Percentiles rank a stretch among this genome's conserved stretches.
Conservation (phyloP, 2,888 invertebrate species). For the Dicranocentrus wangi region DNA sequence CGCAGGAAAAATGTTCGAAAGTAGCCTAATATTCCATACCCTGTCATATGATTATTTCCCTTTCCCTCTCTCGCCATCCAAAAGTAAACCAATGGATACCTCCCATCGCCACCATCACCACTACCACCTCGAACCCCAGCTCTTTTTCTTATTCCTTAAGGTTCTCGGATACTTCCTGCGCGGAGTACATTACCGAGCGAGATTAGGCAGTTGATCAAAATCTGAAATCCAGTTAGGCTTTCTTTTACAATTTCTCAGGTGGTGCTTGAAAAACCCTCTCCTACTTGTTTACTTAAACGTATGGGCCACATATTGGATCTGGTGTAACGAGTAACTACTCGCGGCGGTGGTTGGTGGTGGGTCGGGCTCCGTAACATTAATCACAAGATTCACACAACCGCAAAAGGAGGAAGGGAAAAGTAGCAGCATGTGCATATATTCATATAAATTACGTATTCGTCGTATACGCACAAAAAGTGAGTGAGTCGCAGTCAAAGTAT, state of each 20-base stretch:
- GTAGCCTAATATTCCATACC: too few species aligned
- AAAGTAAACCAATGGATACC: too few species aligned
- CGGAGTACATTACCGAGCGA: not conserved
- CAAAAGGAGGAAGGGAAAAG: not conserved
- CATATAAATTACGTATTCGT: too few species aligned
- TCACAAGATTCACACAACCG: conserved; percentile 16
- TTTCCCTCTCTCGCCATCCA: not conserved
- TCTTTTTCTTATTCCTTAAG: not conserved
- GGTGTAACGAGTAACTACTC: too few species aligned
- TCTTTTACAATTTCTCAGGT: conserved; percentile 31
- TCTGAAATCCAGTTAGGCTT: conserved; percentile 52
- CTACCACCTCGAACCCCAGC: not conserved
- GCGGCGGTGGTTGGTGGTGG: conserved; percentile 2
- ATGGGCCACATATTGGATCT: not conserved
- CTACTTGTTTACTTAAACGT: not conserved
- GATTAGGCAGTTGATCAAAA: conserved; percentile 43
- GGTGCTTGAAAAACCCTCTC: not conserved
- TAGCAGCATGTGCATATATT: not conserved
- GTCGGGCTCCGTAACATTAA: conserved; percentile 27
- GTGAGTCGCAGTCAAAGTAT: not conserved
- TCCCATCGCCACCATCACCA: too few species aligned
- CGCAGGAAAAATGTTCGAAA: too few species aligned
- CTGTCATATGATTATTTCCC: not conserved
- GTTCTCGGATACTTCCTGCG: not conserved
- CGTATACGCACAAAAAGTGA: not conserved